Evolutionary conservation across 2,888 invertebrate species (phyloP).

Genomic region (Hirudinaria manillensis): DNA sequence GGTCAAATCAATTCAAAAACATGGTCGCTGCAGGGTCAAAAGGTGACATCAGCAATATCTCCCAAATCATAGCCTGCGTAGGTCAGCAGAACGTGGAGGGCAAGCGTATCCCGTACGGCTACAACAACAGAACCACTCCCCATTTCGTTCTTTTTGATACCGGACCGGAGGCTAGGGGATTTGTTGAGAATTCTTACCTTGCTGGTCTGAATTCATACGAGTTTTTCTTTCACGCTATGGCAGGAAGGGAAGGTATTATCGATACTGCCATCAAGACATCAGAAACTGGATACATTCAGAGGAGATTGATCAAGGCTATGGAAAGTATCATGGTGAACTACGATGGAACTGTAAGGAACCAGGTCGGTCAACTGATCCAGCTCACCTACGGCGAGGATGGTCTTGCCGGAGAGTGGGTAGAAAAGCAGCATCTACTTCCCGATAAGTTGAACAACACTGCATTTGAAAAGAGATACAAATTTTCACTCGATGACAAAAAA

Average conservation of each 20-base stretch:
- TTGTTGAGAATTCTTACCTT: conserved; percentile 98
- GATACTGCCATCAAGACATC: conserved; percentile 99
- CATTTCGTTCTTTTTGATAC: conserved; percentile 99
- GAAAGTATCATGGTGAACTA: conserved; percentile 82
- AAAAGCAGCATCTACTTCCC: conserved; percentile 89
- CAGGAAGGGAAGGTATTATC: conserved; percentile 98
- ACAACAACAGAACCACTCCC: conserved; percentile 92
- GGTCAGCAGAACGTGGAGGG: conserved; percentile 99
- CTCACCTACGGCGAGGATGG: conserved; percentile 97
- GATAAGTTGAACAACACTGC: conserved; percentile 87
- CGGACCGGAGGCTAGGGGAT: conserved; percentile 97
- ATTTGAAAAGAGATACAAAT: conserved; percentile 91
- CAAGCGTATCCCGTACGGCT: conserved; percentile 98
- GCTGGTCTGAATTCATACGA: conserved; percentile 97
- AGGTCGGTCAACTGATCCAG: conserved; percentile 57
- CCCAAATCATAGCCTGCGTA: conserved; percentile 99
- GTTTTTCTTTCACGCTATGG: conserved; percentile 99
- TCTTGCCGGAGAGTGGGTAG: conserved; percentile 91
- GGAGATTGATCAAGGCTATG: conserved; percentile 99
- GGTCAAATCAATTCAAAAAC: conserved; percentile 97
- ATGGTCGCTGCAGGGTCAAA: conserved; percentile 99
- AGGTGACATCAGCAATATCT: conserved; percentile 98
- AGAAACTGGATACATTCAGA: conserved; percentile 95
- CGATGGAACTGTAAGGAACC: conserved; percentile 93
- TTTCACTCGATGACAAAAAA: conserved; percentile 77